phyloP scores from a whole-genome alignment of 2,888 invertebrate genomes.

The Heliothis peltigera region DNA sequence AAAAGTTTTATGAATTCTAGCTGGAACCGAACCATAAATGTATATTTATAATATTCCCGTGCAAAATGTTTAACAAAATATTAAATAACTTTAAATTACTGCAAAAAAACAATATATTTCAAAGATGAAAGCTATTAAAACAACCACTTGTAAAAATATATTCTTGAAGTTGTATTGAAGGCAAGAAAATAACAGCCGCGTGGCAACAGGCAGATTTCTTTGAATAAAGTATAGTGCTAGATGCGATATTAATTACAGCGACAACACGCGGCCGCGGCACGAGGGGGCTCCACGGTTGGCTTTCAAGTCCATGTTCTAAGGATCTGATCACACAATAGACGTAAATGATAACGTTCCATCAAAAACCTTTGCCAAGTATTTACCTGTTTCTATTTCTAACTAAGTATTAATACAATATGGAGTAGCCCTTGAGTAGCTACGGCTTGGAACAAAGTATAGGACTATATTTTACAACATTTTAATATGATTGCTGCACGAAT shows the following conservation, averaged over 20 bases:
- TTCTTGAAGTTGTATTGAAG: background rate
- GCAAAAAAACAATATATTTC: background rate
- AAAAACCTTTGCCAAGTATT: constrained; percentile 5
- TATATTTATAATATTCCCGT: too few species aligned
- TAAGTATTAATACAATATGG: constrained; percentile 11
- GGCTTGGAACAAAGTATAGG: background rate
- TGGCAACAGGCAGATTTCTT: constrained; percentile 5
- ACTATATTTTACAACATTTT: background rate
- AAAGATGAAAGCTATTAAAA: background rate
- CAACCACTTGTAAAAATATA: background rate
- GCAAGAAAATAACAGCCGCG: too few species aligned
- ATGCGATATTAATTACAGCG: constrained; percentile 5
- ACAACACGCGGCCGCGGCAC: constrained; percentile 9
- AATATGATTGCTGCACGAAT: background rate
- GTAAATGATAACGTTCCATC: constrained; percentile 15
- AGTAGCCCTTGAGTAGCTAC: constrained; percentile 3
- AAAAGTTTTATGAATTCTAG: background rate
- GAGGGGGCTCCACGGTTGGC: constrained; percentile 17
- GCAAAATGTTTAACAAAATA: too few species aligned
- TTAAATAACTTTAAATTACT: too few species aligned
- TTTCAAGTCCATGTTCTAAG: constrained; percentile 20
- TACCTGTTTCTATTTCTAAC: background rate
- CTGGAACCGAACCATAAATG: background rate
- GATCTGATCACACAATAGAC: constrained; percentile 12
- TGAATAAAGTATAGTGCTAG: constrained; percentile 6